Evolutionary conservation across 2,888 invertebrate species (phyloP), one percentile per base, ranked within the genome.

Genomic region (Ophioninae sp.): DNA sequence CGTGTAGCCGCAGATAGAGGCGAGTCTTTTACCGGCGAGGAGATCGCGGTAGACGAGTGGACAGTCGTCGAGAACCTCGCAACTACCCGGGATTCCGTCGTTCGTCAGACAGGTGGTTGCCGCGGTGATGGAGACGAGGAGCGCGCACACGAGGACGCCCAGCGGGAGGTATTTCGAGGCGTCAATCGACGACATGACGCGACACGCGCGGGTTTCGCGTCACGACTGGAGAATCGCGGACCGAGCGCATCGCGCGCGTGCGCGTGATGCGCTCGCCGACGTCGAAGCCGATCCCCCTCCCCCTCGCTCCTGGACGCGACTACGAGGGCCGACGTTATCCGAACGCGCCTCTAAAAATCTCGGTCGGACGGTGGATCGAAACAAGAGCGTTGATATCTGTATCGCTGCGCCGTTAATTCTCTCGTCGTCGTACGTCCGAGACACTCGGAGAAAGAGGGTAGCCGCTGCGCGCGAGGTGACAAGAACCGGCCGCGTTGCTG

Each of bases 21-120:
- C 73, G 2, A 91, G 90, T 5, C 71, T 37, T 0, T 80, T 79
- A 3, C 92, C 92, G n/a, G 86, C 69, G 3, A 90, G 51, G 2
- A 91, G 75, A 0, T 87, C 79, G 0, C 88, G 39, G 73, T 89
- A 88, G 37, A 91, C 88, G 1, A 82, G 22, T 2, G 65, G 65
- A 78, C 92, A 92, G 0, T 88, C 37, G 0, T 37, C 1, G 10
- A 91, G 1, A 2, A 23, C 0, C 20, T 20, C 81, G 44, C 92
- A 92, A 9, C 73, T 72, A 17, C 92, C 92, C 0, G 76, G 10
- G 0, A n/a, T 8, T n/a, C 10, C 61, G 0, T 77, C 59, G 10
- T 76, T 69, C 0, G 64, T 56, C 41, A 87, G 81, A 56, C 91
- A 90, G 1, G 22, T 0, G 9, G 87, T 51, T 51, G 17, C 3